Base-by-base conservation (phyloP, 2,113 vertebrate species). In the Lontra canadensis region DNA sequence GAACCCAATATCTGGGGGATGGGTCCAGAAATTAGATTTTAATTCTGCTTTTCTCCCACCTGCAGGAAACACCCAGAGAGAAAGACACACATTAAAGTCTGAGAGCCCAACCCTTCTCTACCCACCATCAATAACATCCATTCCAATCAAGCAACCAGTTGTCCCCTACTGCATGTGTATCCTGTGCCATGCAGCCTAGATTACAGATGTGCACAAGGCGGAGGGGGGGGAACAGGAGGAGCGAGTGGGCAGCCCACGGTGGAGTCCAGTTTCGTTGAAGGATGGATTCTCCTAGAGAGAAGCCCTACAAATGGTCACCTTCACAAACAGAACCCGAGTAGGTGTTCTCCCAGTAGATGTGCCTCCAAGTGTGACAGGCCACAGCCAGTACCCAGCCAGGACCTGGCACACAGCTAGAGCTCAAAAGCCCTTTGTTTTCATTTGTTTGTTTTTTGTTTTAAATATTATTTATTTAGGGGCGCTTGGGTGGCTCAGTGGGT, bases 171-270 rank as follows among this genome's bases (percentile, higher is more conserved):
- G 36, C 25, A n/a, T 1, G 10, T 4, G 6, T 18, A 21, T 25
- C 49, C 92, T 0, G 0, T 25, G 65, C 42, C 4, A 0, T 29
- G 36, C 39, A 57, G 59, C 0, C 3, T 26, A 85, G 79, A 39
- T 23, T 6, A 31, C 25, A 20, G 47, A 49, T 18, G 25, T 0
- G 20, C 73, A 6, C 2, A 0, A 1, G 26, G 39, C 39, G 39
- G 39, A 6, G 42, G 42, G 6, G 0, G 42, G 34, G 21, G 49
- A 42, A 1, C 10, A 3, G 61, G 29, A 67, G 34, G 52, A 25
- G 0, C 0, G 11, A 11, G 1, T 0, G 39, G 67, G 34, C n/a
- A 15, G n/a, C 17, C 18, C 23, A 6, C 13, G 12, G 0, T 13
- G 39, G n/a, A 91, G 18, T 42, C 34, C 4, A 7, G 42, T 42